Evolutionary conservation across 2,888 invertebrate species (phyloP).

Genomic region (Ditylenchus weischeri): DNA sequence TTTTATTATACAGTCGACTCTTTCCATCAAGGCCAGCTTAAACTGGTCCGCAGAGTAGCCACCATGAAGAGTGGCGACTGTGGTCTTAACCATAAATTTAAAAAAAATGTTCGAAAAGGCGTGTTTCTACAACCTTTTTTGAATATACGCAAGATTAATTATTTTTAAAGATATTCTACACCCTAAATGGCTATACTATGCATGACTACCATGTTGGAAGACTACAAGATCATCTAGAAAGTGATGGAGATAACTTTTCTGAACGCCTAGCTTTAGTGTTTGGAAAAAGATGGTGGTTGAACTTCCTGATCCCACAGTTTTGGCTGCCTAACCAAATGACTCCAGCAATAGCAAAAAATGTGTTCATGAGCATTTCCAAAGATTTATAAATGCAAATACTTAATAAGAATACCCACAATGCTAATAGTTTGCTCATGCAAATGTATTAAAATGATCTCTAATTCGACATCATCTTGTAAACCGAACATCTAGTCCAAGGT

Average conservation of each 20-base stretch:
- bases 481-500: no score
- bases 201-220: conserved; percentile 52
- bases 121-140: not conserved
- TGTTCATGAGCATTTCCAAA: conserved; percentile 36
- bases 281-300: conserved; percentile 49
- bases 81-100: not conserved
- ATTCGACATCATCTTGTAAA: no score
- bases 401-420: no score
- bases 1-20: no score
- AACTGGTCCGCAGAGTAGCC: no score
- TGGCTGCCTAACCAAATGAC: conserved; percentile 38
- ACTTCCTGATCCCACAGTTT: conserved; percentile 51
- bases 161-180: conserved; percentile 51
- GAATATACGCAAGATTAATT: not conserved
- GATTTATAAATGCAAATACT: conserved; percentile 18
- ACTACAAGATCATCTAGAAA: conserved; percentile 45
- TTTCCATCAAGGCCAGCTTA: no score
- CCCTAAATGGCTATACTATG: conserved; percentile 55
- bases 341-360: conserved; percentile 35
- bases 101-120: not conserved
- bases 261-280: conserved; percentile 56
- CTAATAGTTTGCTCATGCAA: no score
- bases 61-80: no score
- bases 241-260: conserved; percentile 47
- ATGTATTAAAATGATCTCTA: no score